A percentile compares a stretch with the other conserved stretches of the same genome.
These are phyloP conservation scores for Rhinoderma darwinii DNA, from an alignment of 2,113 vertebrate genomes.

Conservation along the genomic window DNA sequence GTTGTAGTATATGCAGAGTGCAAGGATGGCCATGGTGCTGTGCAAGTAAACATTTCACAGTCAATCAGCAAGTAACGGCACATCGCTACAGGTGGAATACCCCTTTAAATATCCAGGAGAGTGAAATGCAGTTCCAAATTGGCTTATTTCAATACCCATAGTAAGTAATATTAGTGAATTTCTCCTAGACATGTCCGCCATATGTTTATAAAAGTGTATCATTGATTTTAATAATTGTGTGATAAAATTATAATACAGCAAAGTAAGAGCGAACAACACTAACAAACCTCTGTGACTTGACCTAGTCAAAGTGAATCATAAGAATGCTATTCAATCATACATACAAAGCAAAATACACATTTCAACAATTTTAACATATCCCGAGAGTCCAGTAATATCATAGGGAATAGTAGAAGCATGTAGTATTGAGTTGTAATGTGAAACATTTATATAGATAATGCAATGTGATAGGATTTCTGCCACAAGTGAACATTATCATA, in stretches of 20 bases:
- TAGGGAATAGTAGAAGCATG: not conserved
- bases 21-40: too few relatives aligned
- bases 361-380: conserved; percentile 24
- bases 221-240: not conserved
- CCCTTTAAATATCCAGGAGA: too few relatives aligned
- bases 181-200: not conserved
- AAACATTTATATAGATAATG: conserved; percentile 28
- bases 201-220: not conserved
- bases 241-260: not conserved
- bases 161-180: too few relatives aligned
- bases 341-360: conserved; percentile 16
- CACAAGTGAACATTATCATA: conserved; percentile 41
- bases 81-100: too few relatives aligned
- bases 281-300: not conserved
- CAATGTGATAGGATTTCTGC: conserved; percentile 29
- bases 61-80: too few relatives aligned
- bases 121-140: too few relatives aligned
- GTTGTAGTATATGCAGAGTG: too few relatives aligned
- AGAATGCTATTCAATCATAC: not conserved
- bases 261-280: not conserved
- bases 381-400: not conserved
- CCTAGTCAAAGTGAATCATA: not conserved
- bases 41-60: too few relatives aligned
- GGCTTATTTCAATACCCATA: too few relatives aligned
- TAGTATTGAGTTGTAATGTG: conserved; percentile 9